These are phyloP conservation scores for Triplophysa bombifrons DNA, from an alignment of 2,797 vertebrate species.

Conservation along the genomic window DNA sequence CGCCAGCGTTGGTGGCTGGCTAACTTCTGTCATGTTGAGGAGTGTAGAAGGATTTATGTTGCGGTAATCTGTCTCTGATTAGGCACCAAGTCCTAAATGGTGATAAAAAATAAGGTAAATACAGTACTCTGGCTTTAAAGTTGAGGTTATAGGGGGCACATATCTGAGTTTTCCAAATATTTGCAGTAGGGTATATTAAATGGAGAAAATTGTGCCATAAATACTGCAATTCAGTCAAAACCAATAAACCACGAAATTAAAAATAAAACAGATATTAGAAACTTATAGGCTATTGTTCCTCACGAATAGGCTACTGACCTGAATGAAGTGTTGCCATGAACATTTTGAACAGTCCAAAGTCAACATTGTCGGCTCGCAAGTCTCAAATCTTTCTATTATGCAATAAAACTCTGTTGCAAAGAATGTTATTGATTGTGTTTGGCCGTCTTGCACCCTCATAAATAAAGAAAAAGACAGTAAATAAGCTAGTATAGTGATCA, in stretches of 20 bases:
- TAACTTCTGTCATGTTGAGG: constrained; percentile 24
- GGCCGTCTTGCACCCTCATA: constrained; percentile 56
- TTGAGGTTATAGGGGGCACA: not conserved
- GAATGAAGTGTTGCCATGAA: constrained; percentile 49
- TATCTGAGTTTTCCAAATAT: constrained; percentile 42
- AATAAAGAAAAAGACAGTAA: constrained; percentile 61
- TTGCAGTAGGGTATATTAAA: constrained; percentile 42
- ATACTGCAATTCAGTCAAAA: not conserved
- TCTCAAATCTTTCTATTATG: constrained; percentile 52
- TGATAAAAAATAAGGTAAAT: constrained; percentile 30
- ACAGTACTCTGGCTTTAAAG: constrained; percentile 26
- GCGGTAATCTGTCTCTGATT: constrained; percentile 59
- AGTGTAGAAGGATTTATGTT: constrained; percentile 61
- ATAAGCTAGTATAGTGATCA: constrained; percentile 35
- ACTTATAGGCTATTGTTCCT: constrained; percentile 1
- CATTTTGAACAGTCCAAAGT: constrained; percentile 59
- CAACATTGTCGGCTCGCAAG: constrained; percentile 56
- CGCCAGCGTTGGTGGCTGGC: constrained; percentile 11
- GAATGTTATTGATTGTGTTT: constrained; percentile 62
- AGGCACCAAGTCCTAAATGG: constrained; percentile 48
- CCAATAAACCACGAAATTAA: constrained; percentile 17
- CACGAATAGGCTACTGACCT: constrained; percentile 34
- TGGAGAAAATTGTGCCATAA: not conserved
- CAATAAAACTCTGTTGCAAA: constrained; percentile 61
- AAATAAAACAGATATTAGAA: constrained; percentile 9